Percentiles rank a stretch among this genome's conserved stretches.
Evolutionary conservation across 2,113 vertebrate genomes (phyloP).

Genomic region (Nannobrachium achirus): DNA sequence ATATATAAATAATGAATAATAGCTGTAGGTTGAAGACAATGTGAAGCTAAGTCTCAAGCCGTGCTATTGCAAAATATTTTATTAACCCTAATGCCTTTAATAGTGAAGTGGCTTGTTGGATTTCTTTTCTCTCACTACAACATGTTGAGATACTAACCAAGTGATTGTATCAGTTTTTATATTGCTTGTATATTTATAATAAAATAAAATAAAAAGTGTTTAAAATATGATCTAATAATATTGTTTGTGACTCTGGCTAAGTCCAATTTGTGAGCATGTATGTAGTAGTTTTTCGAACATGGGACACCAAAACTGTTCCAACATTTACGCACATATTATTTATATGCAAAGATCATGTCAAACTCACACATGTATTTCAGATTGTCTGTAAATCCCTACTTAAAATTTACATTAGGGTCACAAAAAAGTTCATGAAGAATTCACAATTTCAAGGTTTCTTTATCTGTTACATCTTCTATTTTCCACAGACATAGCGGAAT

Average conservation of each 20-base stretch:
- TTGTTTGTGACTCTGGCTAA: constrained; percentile 6
- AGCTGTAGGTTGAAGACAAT: constrained; percentile 35
- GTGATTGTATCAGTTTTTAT: constrained; percentile 66
- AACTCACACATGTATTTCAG: background rate
- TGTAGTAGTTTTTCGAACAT: background rate
- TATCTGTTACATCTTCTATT: no score
- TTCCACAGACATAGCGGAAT: no score
- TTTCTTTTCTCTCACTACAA: constrained; percentile 55
- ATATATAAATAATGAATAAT: constrained; percentile 34
- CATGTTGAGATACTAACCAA: constrained; percentile 66
- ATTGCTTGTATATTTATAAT: constrained; percentile 76
- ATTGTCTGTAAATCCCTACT: background rate
- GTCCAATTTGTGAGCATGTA: background rate
- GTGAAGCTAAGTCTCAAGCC: constrained; percentile 33
- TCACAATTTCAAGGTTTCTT: no score
- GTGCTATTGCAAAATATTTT: constrained; percentile 26
- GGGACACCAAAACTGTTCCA: background rate
- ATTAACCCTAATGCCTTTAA: constrained; percentile 52
- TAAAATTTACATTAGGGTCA: background rate
- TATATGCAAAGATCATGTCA: constrained; percentile 23
- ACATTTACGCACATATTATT: constrained; percentile 19
- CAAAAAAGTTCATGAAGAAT: no score
- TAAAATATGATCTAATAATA: background rate
- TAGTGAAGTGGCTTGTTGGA: constrained; percentile 44
- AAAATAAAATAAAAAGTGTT: constrained; percentile 46